phyloP scores from a whole-genome alignment of 35 echinoderm and acorn worm species.

The Apostichopus parvimensis region DNA sequence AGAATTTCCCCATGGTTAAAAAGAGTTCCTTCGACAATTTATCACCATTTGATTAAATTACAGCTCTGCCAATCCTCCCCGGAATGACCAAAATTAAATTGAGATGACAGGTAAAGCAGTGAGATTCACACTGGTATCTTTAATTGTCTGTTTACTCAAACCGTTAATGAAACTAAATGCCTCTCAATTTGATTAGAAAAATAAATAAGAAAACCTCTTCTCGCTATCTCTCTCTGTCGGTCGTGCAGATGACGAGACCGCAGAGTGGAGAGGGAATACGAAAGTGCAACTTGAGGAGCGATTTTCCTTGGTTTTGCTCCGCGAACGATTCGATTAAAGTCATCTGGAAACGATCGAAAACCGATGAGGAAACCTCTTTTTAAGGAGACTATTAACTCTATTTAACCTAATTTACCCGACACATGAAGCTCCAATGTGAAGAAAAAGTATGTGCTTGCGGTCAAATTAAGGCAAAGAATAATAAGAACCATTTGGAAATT shows the following conservation, averaged over 20 bases:
- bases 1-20: not conserved
- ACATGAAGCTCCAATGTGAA: not conserved
- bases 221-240: not conserved
- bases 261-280: not conserved
- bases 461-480: too few relatives aligned
- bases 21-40: not conserved
- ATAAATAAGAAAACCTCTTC: conserved; percentile 7
- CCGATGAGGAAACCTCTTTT: not conserved
- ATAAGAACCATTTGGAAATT: too few relatives aligned
- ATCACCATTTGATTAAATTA: not conserved
- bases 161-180: conserved; percentile 11
- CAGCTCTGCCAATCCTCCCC: not conserved
- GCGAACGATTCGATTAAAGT: not conserved
- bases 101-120: not conserved
- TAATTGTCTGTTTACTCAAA: conserved; percentile 18
- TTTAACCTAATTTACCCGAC: not conserved
- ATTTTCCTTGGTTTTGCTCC: not conserved
- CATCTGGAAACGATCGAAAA: not conserved
- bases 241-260: not conserved
- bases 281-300: not conserved
- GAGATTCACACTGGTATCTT: conserved; percentile 21
- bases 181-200: conserved; percentile 19
- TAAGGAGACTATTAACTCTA: not conserved
- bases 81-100: not conserved
- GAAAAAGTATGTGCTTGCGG: too few relatives aligned